Evolutionary conservation across 1,140 invertebrate genomes (phyloP).

Genomic region (Euura lappo): DNA sequence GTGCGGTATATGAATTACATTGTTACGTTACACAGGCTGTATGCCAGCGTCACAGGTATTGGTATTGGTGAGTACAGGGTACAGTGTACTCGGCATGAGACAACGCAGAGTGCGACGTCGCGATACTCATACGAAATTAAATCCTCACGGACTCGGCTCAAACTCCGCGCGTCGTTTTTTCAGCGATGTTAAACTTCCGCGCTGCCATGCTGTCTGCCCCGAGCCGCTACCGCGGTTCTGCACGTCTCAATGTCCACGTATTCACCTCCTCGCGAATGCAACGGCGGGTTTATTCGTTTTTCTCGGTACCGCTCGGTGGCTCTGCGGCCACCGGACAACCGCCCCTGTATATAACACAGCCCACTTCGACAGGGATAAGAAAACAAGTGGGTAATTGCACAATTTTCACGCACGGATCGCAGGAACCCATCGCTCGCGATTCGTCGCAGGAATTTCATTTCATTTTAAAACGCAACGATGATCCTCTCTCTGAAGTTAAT

Average conservation of each 20-base stretch:
- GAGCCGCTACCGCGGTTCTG: slow-evolving; percentile 25
- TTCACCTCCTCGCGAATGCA: no score
- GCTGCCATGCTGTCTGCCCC: slow-evolving; percentile 52
- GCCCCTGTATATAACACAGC: no score
- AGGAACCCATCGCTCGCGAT: no score
- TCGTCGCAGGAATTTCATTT: no score
- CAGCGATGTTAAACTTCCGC: slow-evolving; percentile 19
- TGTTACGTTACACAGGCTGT: background rate
- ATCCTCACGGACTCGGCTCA: slow-evolving; percentile 37
- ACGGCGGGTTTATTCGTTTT: background rate
- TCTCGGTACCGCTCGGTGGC: background rate
- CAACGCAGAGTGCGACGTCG: background rate
- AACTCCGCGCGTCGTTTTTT: no score
- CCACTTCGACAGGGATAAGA: no score
- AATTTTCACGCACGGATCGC: background rate
- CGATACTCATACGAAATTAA: background rate
- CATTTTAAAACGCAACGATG: no score
- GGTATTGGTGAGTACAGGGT: no score
- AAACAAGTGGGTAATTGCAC: no score
- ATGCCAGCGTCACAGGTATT: background rate
- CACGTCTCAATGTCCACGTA: background rate
- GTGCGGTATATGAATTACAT: no score
- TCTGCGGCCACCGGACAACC: no score
- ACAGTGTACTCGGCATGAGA: background rate
- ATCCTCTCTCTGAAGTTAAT: no score